Percentiles rank a stretch among this genome's conserved stretches.
phyloP scores from a whole-genome alignment of 2,797 vertebrate species.

The Columba guinea region DNA sequence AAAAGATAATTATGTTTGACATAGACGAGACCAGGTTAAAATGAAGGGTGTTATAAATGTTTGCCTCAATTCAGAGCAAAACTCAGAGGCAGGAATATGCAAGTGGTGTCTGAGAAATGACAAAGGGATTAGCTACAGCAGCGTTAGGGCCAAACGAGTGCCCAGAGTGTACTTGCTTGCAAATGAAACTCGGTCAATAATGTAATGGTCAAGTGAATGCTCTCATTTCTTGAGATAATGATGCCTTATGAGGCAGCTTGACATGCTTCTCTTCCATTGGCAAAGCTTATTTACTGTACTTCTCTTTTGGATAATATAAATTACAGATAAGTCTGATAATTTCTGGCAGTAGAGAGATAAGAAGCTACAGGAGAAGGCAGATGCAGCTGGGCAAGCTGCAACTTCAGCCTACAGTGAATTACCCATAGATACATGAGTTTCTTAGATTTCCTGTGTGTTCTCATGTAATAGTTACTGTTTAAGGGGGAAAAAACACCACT shows the following conservation, averaged over 20 bases:
- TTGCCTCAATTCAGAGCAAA: neutral
- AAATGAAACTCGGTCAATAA: neutral
- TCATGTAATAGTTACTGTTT: neutral
- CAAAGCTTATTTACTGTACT: neutral
- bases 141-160: neutral
- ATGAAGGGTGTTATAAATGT: neutral
- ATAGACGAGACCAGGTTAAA: neutral
- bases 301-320: neutral
- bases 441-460: neutral
- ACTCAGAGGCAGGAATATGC: neutral
- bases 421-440: neutral
- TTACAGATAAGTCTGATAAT: neutral
- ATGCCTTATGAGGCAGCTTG: neutral
- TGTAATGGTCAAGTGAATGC: neutral
- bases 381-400: neutral
- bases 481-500: rapidly evolving
- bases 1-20: neutral
- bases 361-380: neutral
- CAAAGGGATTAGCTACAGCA: neutral
- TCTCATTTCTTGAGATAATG: neutral
- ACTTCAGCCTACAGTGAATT: neutral
- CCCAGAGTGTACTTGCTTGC: neutral
- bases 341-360: neutral
- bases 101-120: neutral
- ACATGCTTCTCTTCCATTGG: neutral